phyloP scores from a whole-genome alignment of 2,113 vertebrate species.

The Phalacrocorax carbo region DNA sequence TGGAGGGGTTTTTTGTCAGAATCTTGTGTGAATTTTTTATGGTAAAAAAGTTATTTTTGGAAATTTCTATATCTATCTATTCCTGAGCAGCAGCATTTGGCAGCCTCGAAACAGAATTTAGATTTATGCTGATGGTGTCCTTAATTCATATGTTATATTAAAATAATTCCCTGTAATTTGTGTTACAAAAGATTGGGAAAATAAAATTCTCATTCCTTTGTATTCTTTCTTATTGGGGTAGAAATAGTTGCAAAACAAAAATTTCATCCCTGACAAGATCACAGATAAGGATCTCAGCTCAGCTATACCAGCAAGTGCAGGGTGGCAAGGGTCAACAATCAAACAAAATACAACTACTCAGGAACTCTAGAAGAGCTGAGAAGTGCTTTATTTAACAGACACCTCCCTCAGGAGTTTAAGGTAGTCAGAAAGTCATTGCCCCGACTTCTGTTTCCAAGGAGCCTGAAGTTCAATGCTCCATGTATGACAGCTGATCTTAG shows the following conservation, averaged over 20 bases:
- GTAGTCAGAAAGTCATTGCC: background rate
- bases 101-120: background rate
- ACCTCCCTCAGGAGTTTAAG: background rate
- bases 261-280: background rate
- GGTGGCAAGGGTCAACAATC: background rate
- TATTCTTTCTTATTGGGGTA: background rate
- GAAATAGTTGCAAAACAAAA: background rate
- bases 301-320: background rate
- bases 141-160: conserved; percentile 2
- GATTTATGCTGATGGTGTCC: background rate
- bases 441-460: background rate
- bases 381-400: background rate
- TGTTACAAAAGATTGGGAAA: background rate
- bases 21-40: background rate
- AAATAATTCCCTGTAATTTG: background rate
- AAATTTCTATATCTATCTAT: background rate
- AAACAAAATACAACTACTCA: background rate
- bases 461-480: background rate
- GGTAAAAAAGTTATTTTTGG: background rate
- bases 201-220: background rate
- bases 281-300: background rate
- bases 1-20: background rate
- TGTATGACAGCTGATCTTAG: background rate
- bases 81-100: conserved; percentile 7
- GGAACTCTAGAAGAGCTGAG: background rate